Base-by-base conservation (phyloP, 2,888 invertebrate genomes). In the Morpho achilles region DNA sequence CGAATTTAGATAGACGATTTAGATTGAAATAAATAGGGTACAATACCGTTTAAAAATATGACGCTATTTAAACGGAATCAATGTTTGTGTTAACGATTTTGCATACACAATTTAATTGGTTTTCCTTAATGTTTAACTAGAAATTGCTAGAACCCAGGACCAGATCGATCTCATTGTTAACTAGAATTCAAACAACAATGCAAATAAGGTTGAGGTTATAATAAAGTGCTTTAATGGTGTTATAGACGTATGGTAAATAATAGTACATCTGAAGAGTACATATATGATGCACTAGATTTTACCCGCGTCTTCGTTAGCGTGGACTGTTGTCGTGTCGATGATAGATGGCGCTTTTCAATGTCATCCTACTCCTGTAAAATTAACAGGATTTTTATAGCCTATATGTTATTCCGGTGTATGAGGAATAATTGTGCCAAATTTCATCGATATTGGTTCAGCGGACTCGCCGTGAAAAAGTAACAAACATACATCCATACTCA, bases 1-100 rank as follows among this genome's bases (percentile, higher is more conserved):
- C 9, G 45, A 45, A n/a, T 45, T 45, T 10, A 45, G 45, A 45
- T 45, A 8, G 10, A 45, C 45, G 45, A 45, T 10, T 5, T n/a
- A 10, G 45, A 10, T 45, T n/a, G 16, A 45, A 10, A n/a, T 3
- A 43, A 9, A 43, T 43, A 5, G 32, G 2, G 32, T 32, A 43
- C 10, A 3, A 7, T 43, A 51, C 8, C 16, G 8, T 42, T 23
- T 42, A 22, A 52, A 42, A 53, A 44, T 40, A 48, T 69, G 66
- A 62, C 61, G 56, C 56, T 53, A 50, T 56, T 54, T 62, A 59
- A 59, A 44, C 42, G 50, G 61, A 61, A 61, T 56, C 51, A 53
- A 59, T 53, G 53, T 50, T 53, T 9, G 50, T 16, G 44, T 40
- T 44, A 50, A 58, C 43, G 46, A 41, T 43, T 59, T 56, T 61